These are phyloP conservation scores for Miichthys miiuy DNA, from an alignment of 2,797 vertebrate genomes.

Conservation along the genomic window DNA sequence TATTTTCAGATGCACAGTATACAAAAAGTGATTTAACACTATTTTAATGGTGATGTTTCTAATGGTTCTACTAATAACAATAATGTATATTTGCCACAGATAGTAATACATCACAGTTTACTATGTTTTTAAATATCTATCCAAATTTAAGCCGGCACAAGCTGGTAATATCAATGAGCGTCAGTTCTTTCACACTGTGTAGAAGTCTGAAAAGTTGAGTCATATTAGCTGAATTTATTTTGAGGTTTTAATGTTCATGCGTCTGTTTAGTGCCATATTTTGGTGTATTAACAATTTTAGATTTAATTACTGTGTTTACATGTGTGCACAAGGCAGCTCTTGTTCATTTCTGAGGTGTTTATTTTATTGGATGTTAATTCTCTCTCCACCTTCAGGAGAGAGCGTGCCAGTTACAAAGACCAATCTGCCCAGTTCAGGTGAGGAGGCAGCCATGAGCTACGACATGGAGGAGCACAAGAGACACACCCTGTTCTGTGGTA, in stretches of 20 bases:
- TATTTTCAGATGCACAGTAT: no score
- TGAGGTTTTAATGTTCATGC: no score
- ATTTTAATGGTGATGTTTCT: neutral
- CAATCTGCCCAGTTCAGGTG: constrained; percentile 89
- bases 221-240: neutral
- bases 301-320: neutral
- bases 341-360: neutral
- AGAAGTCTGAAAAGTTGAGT: neutral
- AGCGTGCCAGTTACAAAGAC: constrained; percentile 98
- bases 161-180: neutral
- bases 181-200: neutral
- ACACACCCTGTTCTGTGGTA: constrained; percentile 97
- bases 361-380: neutral
- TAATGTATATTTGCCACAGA: neutral
- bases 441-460: constrained; percentile 83
- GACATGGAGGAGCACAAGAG: constrained; percentile 90
- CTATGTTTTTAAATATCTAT: neutral
- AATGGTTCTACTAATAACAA: neutral
- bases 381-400: constrained; percentile 85
- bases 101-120: neutral
- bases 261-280: neutral
- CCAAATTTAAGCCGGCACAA: neutral
- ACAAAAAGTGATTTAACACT: no score
- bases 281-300: neutral
- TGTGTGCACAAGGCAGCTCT: neutral